A percentile compares a stretch with the other conserved stretches of the same genome.
Evolutionary conservation across 2,888 invertebrate species (phyloP).

Genomic region (Thereva unica): DNA sequence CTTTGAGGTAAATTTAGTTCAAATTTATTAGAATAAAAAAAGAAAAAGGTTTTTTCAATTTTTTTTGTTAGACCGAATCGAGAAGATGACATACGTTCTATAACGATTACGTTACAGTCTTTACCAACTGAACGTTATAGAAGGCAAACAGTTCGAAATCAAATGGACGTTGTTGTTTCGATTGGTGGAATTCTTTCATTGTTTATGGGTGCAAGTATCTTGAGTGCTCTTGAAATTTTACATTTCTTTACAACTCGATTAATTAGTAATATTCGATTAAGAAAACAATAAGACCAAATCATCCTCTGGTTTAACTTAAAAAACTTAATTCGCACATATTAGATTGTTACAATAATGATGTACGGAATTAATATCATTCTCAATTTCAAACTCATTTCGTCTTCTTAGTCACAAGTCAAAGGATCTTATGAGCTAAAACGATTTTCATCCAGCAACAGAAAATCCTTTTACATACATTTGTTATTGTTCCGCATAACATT

Average conservation of each 20-base stretch:
- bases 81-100: conserved; percentile 1
- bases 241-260: conserved; percentile 60
- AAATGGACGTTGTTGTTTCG: conserved; percentile 60
- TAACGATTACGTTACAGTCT: conserved; percentile 46
- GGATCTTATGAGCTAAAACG: no score
- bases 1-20: conserved; percentile 25
- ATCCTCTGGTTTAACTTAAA: no score
- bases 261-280: neutral
- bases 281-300: no score
- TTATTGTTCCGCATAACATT: no score
- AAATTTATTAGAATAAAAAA: neutral
- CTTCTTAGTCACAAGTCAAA: no score
- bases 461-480: no score
- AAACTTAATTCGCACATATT: no score
- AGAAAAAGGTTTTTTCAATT: conserved; percentile 6
- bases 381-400: no score
- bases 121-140: conserved; percentile 58
- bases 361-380: no score
- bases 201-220: conserved; percentile 65
- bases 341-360: no score
- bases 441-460: no score
- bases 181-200: conserved; percentile 65
- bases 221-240: conserved; percentile 64
- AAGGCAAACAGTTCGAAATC: conserved; percentile 59
- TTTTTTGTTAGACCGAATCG: neutral